Base-by-base conservation (phyloP, 2,888 invertebrate species). In the Leptarthrus brevirostris region DNA sequence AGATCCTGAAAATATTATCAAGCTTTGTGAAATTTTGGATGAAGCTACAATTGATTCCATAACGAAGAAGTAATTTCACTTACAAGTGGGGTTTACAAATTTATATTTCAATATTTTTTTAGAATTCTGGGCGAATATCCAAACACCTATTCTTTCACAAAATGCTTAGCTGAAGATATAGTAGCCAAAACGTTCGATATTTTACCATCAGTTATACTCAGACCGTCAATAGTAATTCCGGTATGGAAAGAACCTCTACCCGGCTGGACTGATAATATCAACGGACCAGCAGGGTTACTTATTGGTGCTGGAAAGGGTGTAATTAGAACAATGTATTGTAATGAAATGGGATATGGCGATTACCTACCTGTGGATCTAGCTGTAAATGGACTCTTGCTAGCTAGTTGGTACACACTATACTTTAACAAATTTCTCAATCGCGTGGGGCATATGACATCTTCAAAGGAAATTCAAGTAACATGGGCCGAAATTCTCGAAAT, bases 81-180 rank as follows among this genome's bases (percentile, higher is more conserved):
- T 47, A 0, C n/a, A 24, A 24, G 10, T 5, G 5, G n/a, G n/a
- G 20, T 22, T 14, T 12, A 61, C 14, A 56, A 72, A 58, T 40
- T 30, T 26, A 40, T 58, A 14, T 24, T 24, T 30, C 64, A 10
- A 18, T 5, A 40, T 24, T 58, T 78, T 76, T 77, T 70, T 70
- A 91, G 91, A 79, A 87, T 94, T 74, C 84, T 92, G 80, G 91
- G 93, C 47, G 89, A 90, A 77, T 88, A 93, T 73, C 97, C 97
- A 0, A 97, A 97, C 83, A 95, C 96, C 0, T 97, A 97, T 82
- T 95, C 97, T 0, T 96, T 93, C 82, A 97, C 97, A 0, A 98
- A 98, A 86, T 93, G 96, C 0, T 84, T 98, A 12, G 93, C 95
- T 0, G 97, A 98, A 84, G 90, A 91, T 12, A 81, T 96, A 74